Base-by-base conservation (phyloP, 2,113 vertebrate genomes). In the Brachypteracias leptosomus region DNA sequence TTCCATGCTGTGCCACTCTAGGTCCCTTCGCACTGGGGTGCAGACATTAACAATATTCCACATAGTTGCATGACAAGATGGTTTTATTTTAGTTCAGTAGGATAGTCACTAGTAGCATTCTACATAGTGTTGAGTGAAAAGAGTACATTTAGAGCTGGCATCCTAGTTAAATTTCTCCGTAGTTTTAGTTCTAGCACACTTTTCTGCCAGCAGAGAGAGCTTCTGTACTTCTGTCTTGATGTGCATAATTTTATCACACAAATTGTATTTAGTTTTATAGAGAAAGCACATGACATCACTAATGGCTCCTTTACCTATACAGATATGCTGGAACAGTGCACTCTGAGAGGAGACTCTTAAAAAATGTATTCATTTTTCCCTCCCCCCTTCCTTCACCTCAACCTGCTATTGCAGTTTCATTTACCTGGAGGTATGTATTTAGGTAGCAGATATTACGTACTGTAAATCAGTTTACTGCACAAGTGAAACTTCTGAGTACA, bases 11-110 rank as follows among this genome's bases (percentile, higher is more conserved):
- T 90, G 47, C 66, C 25, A 21, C 8, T 15, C 44, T 35, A 13
- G 10, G 10, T 61, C 24, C 29, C 67, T 76, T 58, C 31, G 36
- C 38, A 19, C 7, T 24, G 44, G 36, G 17, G 9, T 46, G 15
- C 47, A 94, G 51, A 63, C 33, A 67, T 7, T 71, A 73, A 81
- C 42, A 67, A 11, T 35, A 36, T 22, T 62, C 38, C 70, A 74
- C 29, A 8, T 33, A 54, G 71, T 3, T 63, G 59, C 59, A 46
- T 4, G 28, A 36, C 67, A 85, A 62, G 16, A 31, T 35, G 33
- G 17, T 61, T 90, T 97, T 97, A 90, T 93, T 96, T 90, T 28
- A 31, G 18, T 63, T 63, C 70, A 63, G 42, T 11, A 87, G n/a
- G 46, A 22, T 18, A 59, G 49, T 73, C 62, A 22, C 7, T 40